These are phyloP conservation scores for Terrapene triunguis DNA, from an alignment of 2,113 vertebrate species.

Conservation along the genomic window DNA sequence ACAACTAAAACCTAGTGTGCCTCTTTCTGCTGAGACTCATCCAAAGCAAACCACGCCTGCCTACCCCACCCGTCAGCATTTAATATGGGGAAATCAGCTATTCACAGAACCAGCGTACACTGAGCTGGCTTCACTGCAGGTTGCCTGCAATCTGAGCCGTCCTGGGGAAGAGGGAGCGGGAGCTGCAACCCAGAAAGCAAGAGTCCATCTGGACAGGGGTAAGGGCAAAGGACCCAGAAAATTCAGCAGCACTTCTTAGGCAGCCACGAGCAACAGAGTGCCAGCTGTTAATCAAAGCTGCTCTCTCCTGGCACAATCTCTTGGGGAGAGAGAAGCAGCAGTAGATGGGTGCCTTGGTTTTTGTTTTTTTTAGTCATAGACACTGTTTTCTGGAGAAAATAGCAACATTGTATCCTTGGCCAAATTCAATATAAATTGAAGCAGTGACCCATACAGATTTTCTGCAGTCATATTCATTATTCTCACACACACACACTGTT, in stretches of 20 bases:
- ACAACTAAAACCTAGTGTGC: background rate
- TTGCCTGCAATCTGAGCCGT: background rate
- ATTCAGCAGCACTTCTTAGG: background rate
- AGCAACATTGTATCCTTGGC: background rate
- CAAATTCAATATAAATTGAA: background rate
- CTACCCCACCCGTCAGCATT: background rate
- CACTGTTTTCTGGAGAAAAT: background rate
- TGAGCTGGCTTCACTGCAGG: background rate
- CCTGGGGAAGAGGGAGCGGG: background rate
- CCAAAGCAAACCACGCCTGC: background rate
- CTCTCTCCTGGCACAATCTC: background rate
- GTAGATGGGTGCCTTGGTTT: background rate
- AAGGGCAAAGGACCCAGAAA: accelerated
- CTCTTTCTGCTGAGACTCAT: background rate
- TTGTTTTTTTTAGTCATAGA: accelerated
- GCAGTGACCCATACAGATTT: accelerated
- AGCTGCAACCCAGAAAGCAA: background rate
- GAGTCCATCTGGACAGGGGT: background rate
- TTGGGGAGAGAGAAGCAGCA: background rate
- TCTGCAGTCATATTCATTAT: background rate
- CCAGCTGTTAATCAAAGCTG: background rate
- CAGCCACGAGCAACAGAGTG: background rate
- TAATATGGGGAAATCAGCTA: background rate
- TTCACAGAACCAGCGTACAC: background rate
- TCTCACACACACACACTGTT: background rate